Percentiles rank a stretch among this genome's conserved stretches.
Conservation (phyloP, 2,797 vertebrate genomes). For the Varecia variegata region DNA sequence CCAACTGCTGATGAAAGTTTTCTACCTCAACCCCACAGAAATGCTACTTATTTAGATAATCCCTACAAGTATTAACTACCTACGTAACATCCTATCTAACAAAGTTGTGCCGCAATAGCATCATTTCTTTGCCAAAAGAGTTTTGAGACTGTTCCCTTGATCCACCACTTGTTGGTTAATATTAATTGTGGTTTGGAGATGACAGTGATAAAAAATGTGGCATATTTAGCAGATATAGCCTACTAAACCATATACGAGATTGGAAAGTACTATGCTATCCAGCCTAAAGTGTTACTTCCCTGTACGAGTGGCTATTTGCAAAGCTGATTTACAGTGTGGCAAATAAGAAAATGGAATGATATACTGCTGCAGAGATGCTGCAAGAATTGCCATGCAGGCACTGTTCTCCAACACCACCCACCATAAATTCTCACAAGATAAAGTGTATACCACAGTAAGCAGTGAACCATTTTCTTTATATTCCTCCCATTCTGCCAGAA, state of each 20-base stretch:
- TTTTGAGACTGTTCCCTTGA: background rate
- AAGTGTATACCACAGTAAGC: constrained; percentile 14
- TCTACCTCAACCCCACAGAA: background rate
- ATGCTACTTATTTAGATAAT: background rate
- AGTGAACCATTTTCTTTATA: constrained; percentile 19
- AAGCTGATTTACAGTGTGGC: constrained; percentile 47
- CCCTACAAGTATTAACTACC: background rate
- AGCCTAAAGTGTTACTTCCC: background rate
- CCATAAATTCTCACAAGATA: constrained; percentile 62
- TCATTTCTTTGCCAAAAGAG: background rate
- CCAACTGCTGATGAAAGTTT: background rate
- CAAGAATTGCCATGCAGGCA: background rate
- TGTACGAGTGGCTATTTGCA: constrained; percentile 27
- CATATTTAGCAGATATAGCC: background rate
- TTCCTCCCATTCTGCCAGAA: constrained; percentile 28
- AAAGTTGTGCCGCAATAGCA: background rate
- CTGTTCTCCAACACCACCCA: background rate
- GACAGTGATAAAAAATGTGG: background rate
- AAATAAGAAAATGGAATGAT: constrained; percentile 37
- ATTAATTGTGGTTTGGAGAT: background rate
- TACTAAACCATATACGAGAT: background rate
- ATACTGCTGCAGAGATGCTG: background rate
- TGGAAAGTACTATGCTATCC: background rate
- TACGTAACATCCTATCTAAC: background rate
- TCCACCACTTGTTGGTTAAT: background rate